Conservation (phyloP, 2,797 vertebrate genomes). For the Cossypha polioptera region DNA sequence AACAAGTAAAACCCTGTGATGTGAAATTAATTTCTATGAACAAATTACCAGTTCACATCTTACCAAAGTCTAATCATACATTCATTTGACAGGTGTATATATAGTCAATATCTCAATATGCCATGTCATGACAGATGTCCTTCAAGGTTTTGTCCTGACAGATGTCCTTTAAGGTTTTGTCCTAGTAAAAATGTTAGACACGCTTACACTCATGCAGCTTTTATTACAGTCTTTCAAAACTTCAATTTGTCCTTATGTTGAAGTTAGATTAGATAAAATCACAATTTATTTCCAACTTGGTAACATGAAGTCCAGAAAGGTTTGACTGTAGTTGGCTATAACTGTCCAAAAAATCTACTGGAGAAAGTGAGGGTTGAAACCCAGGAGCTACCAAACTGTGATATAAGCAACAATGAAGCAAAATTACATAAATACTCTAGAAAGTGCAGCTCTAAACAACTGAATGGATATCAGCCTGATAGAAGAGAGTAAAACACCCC, state of each 20-base stretch:
- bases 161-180: slow-evolving; percentile 66
- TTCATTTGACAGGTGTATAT: not conserved
- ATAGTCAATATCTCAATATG: not conserved
- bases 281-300: slow-evolving; percentile 52
- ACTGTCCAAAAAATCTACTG: not conserved
- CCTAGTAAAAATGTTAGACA: slow-evolving; percentile 64
- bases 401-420: not conserved
- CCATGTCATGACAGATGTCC: slow-evolving; percentile 29
- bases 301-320: not conserved
- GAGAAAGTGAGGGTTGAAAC: not conserved
- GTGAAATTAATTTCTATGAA: not conserved
- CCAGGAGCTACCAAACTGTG: not conserved
- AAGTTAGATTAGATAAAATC: slow-evolving; percentile 69
- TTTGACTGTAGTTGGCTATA: not conserved
- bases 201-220: slow-evolving; percentile 32
- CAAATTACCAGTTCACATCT: not conserved
- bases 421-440: not conserved
- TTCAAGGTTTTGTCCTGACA: slow-evolving; percentile 53
- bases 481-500: not conserved
- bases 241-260: slow-evolving; percentile 38
- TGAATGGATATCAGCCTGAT: not conserved
- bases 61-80: not conserved
- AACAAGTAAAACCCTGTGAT: not conserved
- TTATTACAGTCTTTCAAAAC: slow-evolving; percentile 52
- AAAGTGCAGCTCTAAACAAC: not conserved